Conservation (phyloP, 2,888 invertebrate genomes). For the Sisyra nigra region DNA sequence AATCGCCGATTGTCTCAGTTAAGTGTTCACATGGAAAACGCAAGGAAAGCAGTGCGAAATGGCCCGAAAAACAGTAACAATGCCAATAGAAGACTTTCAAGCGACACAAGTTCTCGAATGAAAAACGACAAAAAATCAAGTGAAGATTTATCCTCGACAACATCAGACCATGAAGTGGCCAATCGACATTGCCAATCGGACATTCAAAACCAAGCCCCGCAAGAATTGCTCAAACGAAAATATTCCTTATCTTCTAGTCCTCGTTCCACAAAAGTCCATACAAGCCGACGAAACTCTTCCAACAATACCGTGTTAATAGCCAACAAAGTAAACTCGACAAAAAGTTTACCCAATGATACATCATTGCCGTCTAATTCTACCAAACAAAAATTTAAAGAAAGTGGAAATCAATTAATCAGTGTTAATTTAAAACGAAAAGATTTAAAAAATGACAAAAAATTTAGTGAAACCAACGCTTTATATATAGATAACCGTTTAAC, state of each 20-base stretch:
- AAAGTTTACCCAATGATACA: background rate
- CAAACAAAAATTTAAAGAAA: too few relatives aligned
- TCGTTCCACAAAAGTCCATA: background rate
- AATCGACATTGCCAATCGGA: background rate
- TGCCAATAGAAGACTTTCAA: conserved; percentile 13
- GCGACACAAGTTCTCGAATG: conserved; percentile 6
- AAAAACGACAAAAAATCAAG: conserved; percentile 8
- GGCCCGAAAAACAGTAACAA: conserved; percentile 19
- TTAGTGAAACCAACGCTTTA: too few relatives aligned
- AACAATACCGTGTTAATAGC: too few relatives aligned
- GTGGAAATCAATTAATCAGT: too few relatives aligned
- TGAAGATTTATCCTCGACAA: conserved; percentile 1
- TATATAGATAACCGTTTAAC: too few relatives aligned
- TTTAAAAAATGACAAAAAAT: too few relatives aligned
- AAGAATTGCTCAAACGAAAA: conserved; percentile 1
- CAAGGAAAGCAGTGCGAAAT: conserved; percentile 25
- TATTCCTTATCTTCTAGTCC: background rate
- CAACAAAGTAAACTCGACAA: too few relatives aligned
- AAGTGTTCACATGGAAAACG: conserved; percentile 27
- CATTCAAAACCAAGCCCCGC: background rate
- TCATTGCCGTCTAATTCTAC: background rate
- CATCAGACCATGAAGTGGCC: conserved; percentile 8
- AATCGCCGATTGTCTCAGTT: conserved; percentile 19
- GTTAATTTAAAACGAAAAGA: too few relatives aligned
- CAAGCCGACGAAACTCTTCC: too few relatives aligned